Evolutionary conservation across 2,888 invertebrate species (phyloP), one percentile per base, ranked within the genome.

Genomic region (Watsonalla cultraria): DNA sequence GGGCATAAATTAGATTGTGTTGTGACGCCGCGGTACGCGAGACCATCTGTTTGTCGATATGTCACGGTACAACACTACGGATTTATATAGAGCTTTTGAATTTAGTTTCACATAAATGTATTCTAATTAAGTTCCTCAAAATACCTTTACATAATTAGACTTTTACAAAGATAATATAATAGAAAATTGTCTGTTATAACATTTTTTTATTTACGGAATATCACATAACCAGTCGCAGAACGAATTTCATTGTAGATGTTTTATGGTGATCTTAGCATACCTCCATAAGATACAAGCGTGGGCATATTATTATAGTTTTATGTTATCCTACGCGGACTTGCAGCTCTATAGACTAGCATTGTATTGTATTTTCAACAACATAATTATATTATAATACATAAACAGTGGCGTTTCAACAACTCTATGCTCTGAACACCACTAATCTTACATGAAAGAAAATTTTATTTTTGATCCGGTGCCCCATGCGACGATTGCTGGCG

Each of bases 11-110:
- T 88, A 90, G 83, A 72, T 72, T 79, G 77, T 88, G 90, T 88
- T 90, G 85, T 90, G 90, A 90, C 89, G 86, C 78, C 76, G 74
- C 77, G 72, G 65, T 70, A 70, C 82, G 73, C 75, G 68, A 67
- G 74, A 72, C 86, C 90, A 90, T 90, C 89, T 91, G 90, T 90
- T 88, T 86, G 80, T 87, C 88, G 87, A 88, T 90, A 88, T 87
- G 88, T 91, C 89, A 88, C 74, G 70, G 72, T 69, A 66, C 82
- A 80, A 65, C 79, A 77, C 80, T 80, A 77, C 51, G 66, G 64
- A 79, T 71, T 62, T 75, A 64, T 74, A 79, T 65, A 74, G 81
- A 84, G 82, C 62, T 74, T 82, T 56, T 11, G 5, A 11, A 42
- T 11, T 5, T 42, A 2, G 24, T 60, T 47, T 48, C 55, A 34